Percentiles rank a stretch among this genome's conserved stretches.
Conservation (phyloP, 2,888 invertebrate species). For the Drymonia ruficornis region DNA sequence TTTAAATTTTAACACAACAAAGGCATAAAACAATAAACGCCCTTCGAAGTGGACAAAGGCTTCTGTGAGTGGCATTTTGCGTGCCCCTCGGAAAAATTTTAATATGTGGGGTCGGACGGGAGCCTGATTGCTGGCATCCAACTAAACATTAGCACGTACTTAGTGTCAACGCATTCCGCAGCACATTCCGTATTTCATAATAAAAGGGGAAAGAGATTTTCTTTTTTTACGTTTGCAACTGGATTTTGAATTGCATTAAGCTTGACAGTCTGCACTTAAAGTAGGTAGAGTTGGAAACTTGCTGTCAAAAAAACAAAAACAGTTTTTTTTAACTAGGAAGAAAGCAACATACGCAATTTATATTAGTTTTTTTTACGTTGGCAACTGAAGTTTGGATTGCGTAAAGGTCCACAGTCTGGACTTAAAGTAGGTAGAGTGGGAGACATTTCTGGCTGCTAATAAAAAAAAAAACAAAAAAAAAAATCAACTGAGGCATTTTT, state of each 20-base stretch:
- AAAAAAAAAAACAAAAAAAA: too few relatives aligned
- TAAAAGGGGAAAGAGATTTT: background rate
- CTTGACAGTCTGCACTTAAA: too few relatives aligned
- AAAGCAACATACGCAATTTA: too few relatives aligned
- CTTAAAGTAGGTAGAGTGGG: too few relatives aligned
- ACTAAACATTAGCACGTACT: constrained; percentile 49
- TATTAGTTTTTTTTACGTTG: too few relatives aligned
- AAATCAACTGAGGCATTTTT: too few relatives aligned
- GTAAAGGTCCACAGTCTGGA: too few relatives aligned
- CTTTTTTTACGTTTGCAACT: background rate
- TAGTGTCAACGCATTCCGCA: constrained; percentile 31
- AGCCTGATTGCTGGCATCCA: constrained; percentile 46
- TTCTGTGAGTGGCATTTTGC: constrained; percentile 74
- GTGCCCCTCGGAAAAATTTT: constrained; percentile 66
- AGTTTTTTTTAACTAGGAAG: too few relatives aligned
- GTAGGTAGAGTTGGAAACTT: too few relatives aligned
- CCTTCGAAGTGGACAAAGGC: constrained; percentile 80
- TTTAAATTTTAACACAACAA: constrained; percentile 83
- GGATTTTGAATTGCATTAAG: background rate
- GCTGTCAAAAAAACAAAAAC: too few relatives aligned
- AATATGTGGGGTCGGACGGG: constrained; percentile 56
- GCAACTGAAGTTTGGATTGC: too few relatives aligned
- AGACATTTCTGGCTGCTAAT: too few relatives aligned
- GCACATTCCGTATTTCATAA: constrained; percentile 5
- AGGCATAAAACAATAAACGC: constrained; percentile 81